A percentile compares a stretch with the other conserved stretches of the same genome.
Conservation (phyloP, 2,113 vertebrate genomes). For the Coptodon bakossiorum region DNA sequence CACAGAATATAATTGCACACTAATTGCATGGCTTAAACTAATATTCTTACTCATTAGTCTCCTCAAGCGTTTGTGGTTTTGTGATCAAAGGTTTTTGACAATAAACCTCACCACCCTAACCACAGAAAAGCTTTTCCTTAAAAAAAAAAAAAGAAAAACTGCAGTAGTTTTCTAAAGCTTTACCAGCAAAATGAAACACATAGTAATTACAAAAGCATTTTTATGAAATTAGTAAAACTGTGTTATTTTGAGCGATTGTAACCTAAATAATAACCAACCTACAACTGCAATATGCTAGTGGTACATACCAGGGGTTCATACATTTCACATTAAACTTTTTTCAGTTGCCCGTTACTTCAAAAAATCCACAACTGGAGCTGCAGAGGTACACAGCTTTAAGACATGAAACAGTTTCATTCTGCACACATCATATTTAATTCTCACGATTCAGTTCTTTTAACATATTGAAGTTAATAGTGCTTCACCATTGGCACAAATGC, state of each 20-base stretch:
- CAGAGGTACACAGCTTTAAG: background rate
- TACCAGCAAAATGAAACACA: background rate
- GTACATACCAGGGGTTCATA: background rate
- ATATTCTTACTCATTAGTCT: conserved; percentile 29
- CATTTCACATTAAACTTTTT: background rate
- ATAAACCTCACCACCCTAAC: background rate
- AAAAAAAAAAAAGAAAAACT: background rate
- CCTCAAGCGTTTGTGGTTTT: conserved; percentile 21
- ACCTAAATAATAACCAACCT: background rate
- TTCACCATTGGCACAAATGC: background rate
- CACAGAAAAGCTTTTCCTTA: background rate
- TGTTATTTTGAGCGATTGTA: background rate
- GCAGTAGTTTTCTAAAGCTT: background rate
- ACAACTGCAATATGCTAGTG: background rate
- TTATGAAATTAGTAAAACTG: background rate
- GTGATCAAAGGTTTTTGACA: conserved; percentile 29
- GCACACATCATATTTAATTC: background rate
- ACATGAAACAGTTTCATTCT: background rate
- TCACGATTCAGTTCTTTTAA: background rate
- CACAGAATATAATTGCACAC: conserved; percentile 6
- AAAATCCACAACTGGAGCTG: background rate
- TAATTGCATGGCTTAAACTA: conserved; percentile 29
- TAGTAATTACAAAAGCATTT: background rate
- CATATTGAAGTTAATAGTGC: background rate
- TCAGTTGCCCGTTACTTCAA: background rate